Evolutionary conservation across 2,113 vertebrate species (phyloP), one percentile per base, ranked within the genome.

Genomic region (Microcebus tavaratra): DNA sequence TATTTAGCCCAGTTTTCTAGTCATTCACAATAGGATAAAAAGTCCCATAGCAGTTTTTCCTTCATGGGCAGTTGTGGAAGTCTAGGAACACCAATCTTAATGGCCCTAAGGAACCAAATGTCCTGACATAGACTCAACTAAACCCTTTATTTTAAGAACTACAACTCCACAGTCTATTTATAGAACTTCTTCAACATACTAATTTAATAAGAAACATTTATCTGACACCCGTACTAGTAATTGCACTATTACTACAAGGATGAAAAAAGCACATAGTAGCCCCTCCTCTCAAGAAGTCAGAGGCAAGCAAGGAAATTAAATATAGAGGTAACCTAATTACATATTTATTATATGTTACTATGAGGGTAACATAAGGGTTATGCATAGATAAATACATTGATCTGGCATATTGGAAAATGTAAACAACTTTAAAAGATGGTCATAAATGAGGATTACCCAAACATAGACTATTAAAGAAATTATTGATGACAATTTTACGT

Each of bases 381-480:
- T 42, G 2, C 45, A 42, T 29, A 81, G 48, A 89, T 67, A 75
- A 88, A 67, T 31, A 15, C 34, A 85, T 27, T 45, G 17, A 53
- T 85, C 61, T 59, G 84, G 59, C 34, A 45, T 67, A 57, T 25
- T 76, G 13, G 34, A 42, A 93, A 93, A 63, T 70, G 13, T 94
- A 79, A 97, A 84, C 63, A 92, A 70, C 9, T 80, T 94, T 90
- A 59, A 94, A 95, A 87, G 29, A 59, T 70, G 36, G 29, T 70
- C 42, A 57, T 61, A 94, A 70, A 73, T 78, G 10, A 90, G 18
- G n/a, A n/a, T 39, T 50, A 79, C 23, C 23, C 1, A 80, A 84
- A 94, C 36, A 9, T 42, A 93, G 39, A 88, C 59, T 53, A 93
- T 27, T 88, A 31, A 48, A 88, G 90, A 57, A 55, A 34, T 81